Conservation (phyloP, 1,140 invertebrate genomes). For the Cyrtorhinus lividipennis region DNA sequence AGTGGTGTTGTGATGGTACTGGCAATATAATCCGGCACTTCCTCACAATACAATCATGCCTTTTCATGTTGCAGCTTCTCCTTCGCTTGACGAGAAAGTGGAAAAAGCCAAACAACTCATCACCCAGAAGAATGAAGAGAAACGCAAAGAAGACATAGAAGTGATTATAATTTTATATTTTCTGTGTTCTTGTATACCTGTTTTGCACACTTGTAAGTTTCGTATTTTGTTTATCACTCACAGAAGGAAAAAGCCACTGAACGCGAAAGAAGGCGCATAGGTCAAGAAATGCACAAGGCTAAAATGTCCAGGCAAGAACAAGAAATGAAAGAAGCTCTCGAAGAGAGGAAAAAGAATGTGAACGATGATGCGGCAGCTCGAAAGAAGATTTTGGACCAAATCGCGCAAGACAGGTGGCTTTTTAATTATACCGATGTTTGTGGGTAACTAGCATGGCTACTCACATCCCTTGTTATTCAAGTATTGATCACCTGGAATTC, state of each 20-base stretch:
- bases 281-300: conserved; percentile 51
- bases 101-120: conserved; percentile 35
- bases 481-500: too few species aligned
- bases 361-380: conserved; percentile 46
- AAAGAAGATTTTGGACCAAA: conserved; percentile 54
- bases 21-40: too few species aligned
- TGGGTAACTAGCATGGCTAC: too few species aligned
- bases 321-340: conserved; percentile 48
- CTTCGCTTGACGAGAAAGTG: conserved; percentile 29
- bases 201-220: not conserved
- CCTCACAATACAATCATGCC: too few species aligned
- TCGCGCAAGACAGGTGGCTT: conserved; percentile 50
- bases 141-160: conserved; percentile 5
- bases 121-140: conserved; percentile 2
- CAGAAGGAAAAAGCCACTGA: conserved; percentile 44
- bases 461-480: too few species aligned
- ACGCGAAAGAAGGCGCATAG: conserved; percentile 50
- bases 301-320: conserved; percentile 55
- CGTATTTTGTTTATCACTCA: not conserved
- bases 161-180: too few species aligned
- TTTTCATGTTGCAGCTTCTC: not conserved
- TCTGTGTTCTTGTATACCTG: not conserved
- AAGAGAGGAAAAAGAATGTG: conserved; percentile 53
- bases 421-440: too few species aligned
- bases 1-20: too few species aligned